phyloP scores from a whole-genome alignment of 2,797 vertebrate species.

The Eulemur mongoz region DNA sequence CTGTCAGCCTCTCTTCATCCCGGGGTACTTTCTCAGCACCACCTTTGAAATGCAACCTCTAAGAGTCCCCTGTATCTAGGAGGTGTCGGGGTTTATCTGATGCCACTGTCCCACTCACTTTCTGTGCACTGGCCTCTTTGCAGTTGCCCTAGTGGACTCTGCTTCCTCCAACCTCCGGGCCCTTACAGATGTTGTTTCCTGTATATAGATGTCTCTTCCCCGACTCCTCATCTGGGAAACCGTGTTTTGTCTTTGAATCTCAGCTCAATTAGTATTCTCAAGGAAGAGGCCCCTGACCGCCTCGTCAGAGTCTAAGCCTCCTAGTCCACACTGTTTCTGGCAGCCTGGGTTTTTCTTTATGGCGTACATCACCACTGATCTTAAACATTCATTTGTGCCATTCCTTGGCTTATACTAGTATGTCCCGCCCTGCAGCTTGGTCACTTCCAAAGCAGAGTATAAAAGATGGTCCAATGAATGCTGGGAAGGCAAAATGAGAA shows the following conservation, averaged over 20 bases:
- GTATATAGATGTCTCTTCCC: background rate
- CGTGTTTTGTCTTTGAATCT: background rate
- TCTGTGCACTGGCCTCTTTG: background rate
- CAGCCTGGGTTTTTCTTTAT: background rate
- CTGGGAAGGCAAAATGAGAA: background rate
- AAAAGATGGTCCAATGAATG: background rate
- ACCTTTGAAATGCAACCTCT: background rate
- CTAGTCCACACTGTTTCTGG: background rate
- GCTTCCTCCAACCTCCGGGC: background rate
- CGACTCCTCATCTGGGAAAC: background rate
- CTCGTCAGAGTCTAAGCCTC: background rate
- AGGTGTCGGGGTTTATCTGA: background rate
- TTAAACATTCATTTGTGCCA: background rate
- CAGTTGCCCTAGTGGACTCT: accelerated
- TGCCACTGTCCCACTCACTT: too few relatives aligned
- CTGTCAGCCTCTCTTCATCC: background rate
- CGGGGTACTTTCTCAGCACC: background rate
- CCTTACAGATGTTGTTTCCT: background rate
- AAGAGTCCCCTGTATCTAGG: background rate
- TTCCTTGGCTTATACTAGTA: background rate
- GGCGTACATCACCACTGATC: accelerated
- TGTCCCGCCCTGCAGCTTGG: background rate
- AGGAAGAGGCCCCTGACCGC: background rate
- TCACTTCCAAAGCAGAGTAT: background rate
- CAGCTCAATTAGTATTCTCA: background rate